phyloP scores from a whole-genome alignment of 2,888 invertebrate genomes.

The Cistogaster globosa region DNA sequence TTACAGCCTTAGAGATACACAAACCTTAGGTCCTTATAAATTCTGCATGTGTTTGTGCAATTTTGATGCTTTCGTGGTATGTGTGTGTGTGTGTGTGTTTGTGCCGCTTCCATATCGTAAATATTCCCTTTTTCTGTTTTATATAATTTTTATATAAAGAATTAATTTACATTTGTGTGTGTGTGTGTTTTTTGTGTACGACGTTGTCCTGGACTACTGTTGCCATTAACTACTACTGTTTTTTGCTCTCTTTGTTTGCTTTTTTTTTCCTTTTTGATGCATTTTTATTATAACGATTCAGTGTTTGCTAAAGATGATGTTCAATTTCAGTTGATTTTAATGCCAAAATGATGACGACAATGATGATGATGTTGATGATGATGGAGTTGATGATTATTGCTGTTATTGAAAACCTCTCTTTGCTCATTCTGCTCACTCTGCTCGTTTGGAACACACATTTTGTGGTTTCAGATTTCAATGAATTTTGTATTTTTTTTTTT shows the following conservation, averaged over 20 bases:
- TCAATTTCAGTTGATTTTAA: slow-evolving; percentile 57
- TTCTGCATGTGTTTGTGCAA: background rate
- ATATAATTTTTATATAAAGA: slow-evolving; percentile 2
- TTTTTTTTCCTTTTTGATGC: background rate
- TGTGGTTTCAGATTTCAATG: slow-evolving; percentile 69
- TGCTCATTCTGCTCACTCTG: slow-evolving; percentile 8
- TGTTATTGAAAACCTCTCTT: slow-evolving; percentile 41
- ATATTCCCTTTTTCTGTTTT: slow-evolving; percentile 32
- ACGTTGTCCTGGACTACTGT: slow-evolving; percentile 61
- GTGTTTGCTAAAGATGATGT: slow-evolving; percentile 61
- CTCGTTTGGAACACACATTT: slow-evolving; percentile 59
- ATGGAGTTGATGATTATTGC: slow-evolving; percentile 48
- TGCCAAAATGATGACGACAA: slow-evolving; percentile 47
- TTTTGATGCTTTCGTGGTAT: slow-evolving; percentile 43
- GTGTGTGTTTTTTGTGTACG: background rate
- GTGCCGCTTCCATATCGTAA: slow-evolving; percentile 3
- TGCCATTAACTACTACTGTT: slow-evolving; percentile 59
- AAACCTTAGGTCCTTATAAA: background rate
- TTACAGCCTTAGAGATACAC: background rate
- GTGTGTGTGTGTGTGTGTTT: slow-evolving; percentile 25
- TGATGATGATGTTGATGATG: slow-evolving; percentile 26
- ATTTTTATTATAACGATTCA: slow-evolving; percentile 28
- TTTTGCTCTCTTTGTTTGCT: slow-evolving; percentile 31
- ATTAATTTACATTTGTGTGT: background rate
- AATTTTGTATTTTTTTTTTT: slow-evolving; percentile 34